Evolutionary conservation across 2,797 vertebrate genomes (phyloP), one percentile per base, ranked within the genome.

Genomic region (Sebastolobus alascanus): DNA sequence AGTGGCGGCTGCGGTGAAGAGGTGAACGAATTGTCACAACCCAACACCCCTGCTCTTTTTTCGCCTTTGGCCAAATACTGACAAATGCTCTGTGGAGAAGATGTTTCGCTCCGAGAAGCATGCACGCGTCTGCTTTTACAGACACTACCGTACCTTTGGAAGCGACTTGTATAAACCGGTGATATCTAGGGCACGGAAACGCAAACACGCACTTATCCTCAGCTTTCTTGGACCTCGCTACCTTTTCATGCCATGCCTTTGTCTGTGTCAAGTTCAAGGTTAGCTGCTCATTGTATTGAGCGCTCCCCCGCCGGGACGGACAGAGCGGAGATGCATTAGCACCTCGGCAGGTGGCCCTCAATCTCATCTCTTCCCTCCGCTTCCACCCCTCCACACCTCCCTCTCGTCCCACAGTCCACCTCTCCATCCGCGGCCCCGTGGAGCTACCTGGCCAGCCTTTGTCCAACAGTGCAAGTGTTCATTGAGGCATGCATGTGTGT

Each of bases 281-380:
- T 94, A 94, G 93, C 84, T 93, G 93, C 92, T 94, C 92, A 95
- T 93, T 88, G 92, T 93, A 94, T 94, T 89, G 92, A 95, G 92
- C 67, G 85, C 87, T 85, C 87, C 84, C 92, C 91, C 84, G 76
- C 86, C 13, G 83, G 83, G 91, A 85, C 2, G 4, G 82, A 85
- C 73, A 77, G 88, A 86, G 89, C 40, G 76, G 89, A 91, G 93
- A 93, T 94, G 95, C 95, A 96, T 96, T 96, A 96, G 93, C 94
- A 95, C 93, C 95, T 95, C 94, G 5, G 94, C 87, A 87, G 94
- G 93, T 65, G 90, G 90, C 84, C 85, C 77, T 88, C 93, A 92
- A 90, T 94, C 92, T 90, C 90, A 88, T 92, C 90, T 76, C 72
- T 83, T 71, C 75, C 25, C 79, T 59, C 71, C 38, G 60, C 72